Percentiles rank a stretch among this genome's conserved stretches.
phyloP scores from a whole-genome alignment of 2,797 vertebrate genomes.

The Synanceia verrucosa region DNA sequence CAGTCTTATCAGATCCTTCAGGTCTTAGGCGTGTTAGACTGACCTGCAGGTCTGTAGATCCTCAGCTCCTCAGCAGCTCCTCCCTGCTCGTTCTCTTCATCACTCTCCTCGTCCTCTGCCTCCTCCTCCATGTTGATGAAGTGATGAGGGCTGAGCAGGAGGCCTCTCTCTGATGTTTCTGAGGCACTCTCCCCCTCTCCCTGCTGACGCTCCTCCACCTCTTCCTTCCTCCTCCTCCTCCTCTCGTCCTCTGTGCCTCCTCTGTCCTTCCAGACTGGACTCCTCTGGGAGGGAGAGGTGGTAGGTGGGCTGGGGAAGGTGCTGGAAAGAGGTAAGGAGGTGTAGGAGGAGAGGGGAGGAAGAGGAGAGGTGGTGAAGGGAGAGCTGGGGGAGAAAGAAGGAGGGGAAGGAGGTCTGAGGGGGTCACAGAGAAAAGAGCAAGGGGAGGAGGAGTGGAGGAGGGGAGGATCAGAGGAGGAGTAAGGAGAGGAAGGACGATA shows the following conservation, averaged over 20 bases:
- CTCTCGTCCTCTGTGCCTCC: slow-evolving; percentile 6
- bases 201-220: slow-evolving; percentile 65
- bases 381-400: not conserved
- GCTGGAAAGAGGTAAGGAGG: slow-evolving; percentile 13
- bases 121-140: slow-evolving; percentile 17
- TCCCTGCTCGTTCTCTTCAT: slow-evolving; percentile 77
- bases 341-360: not conserved
- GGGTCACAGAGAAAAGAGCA: slow-evolving; percentile 19
- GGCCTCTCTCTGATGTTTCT: slow-evolving; percentile 62
- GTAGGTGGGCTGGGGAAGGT: not conserved
- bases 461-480: slow-evolving; percentile 9
- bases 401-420: slow-evolving; percentile 19
- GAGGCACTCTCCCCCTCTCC: slow-evolving; percentile 76
- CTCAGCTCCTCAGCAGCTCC: slow-evolving; percentile 74
- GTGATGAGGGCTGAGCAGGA: slow-evolving; percentile 57
- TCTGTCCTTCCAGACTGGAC: slow-evolving; percentile 51
- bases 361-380: slow-evolving; percentile 4
- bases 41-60: slow-evolving; percentile 76
- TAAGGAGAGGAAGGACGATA: slow-evolving; percentile 22
- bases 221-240: slow-evolving; percentile 10
- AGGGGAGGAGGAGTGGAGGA: slow-evolving; percentile 2
- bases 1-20: too few relatives aligned
- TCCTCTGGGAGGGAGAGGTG: slow-evolving; percentile 1
- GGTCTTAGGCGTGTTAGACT: too few relatives aligned
- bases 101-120: slow-evolving; percentile 67